These are phyloP conservation scores for Coenonympha arcania DNA, from an alignment of 2,888 invertebrate genomes.

Conservation along the genomic window DNA sequence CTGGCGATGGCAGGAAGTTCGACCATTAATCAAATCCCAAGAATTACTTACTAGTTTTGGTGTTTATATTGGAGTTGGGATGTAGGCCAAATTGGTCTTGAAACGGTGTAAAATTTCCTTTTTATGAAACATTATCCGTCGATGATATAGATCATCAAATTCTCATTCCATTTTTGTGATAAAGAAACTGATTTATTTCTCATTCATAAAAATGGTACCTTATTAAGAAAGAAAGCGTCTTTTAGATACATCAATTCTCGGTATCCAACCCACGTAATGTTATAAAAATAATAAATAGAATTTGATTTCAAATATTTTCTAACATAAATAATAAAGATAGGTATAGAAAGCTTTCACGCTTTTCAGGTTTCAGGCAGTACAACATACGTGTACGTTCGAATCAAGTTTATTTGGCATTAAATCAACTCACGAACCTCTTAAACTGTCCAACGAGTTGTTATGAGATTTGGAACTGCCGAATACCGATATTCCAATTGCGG, in stretches of 20 bases:
- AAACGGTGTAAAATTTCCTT: background rate
- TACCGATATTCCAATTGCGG: conserved; percentile 10
- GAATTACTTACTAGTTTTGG: conserved; percentile 20
- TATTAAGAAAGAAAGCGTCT: too few species aligned
- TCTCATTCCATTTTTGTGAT: too few species aligned
- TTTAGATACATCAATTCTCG: too few species aligned
- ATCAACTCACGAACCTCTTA: conserved; percentile 17
- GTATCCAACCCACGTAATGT: too few species aligned
- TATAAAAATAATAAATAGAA: too few species aligned
- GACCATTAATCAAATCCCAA: conserved; percentile 27
- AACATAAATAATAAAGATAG: too few species aligned
- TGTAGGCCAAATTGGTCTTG: conserved; percentile 3
- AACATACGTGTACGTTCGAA: background rate
- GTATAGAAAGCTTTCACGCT: too few species aligned
- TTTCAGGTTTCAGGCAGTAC: background rate
- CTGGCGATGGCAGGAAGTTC: conserved; percentile 25
- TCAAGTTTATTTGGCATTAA: conserved; percentile 6
- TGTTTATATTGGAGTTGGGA: conserved; percentile 10
- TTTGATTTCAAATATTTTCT: too few species aligned
- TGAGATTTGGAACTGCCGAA: conserved; percentile 18
- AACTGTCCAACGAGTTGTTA: conserved; percentile 20
- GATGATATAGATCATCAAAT: too few species aligned
- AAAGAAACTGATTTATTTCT: too few species aligned
- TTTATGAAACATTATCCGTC: background rate
- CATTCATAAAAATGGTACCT: too few species aligned